Percentiles rank a stretch among this genome's conserved stretches.
Conservation (phyloP, 2,113 vertebrate species). For the Sebastes fasciatus region DNA sequence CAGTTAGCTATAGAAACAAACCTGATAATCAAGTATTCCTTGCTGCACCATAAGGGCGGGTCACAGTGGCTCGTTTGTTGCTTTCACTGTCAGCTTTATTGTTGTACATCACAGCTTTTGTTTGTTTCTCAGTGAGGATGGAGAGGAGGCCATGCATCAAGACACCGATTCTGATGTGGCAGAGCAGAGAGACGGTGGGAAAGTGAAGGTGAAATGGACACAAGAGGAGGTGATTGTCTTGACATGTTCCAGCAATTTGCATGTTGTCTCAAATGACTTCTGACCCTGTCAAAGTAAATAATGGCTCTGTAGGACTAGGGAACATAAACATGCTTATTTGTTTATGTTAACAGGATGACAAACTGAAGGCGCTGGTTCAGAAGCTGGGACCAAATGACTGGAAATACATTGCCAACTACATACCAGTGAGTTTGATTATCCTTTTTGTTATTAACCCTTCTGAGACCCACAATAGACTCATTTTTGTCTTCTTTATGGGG, state of each 20-base stretch:
- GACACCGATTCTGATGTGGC: conserved; percentile 93
- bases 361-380: conserved; percentile 89
- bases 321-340: neutral
- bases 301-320: neutral
- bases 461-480: too few relatives aligned
- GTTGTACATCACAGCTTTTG: neutral
- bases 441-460: neutral
- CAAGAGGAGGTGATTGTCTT: conserved; percentile 89
- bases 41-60: neutral
- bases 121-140: conserved; percentile 87
- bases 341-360: conserved; percentile 89
- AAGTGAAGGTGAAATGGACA: conserved; percentile 95
- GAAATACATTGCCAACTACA: conserved; percentile 91
- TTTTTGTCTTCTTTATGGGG: too few relatives aligned
- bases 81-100: neutral
- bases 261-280: neutral
- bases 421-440: conserved; percentile 87
- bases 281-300: neutral
- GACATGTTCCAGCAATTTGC: neutral
- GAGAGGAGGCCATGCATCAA: conserved; percentile 89
- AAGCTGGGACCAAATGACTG: conserved; percentile 92
- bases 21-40: conserved; percentile 15
- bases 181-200: conserved; percentile 89
- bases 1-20: neutral
- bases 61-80: neutral